Base-by-base conservation (phyloP, 2,797 vertebrate genomes). In the Hybognathus amarus region DNA sequence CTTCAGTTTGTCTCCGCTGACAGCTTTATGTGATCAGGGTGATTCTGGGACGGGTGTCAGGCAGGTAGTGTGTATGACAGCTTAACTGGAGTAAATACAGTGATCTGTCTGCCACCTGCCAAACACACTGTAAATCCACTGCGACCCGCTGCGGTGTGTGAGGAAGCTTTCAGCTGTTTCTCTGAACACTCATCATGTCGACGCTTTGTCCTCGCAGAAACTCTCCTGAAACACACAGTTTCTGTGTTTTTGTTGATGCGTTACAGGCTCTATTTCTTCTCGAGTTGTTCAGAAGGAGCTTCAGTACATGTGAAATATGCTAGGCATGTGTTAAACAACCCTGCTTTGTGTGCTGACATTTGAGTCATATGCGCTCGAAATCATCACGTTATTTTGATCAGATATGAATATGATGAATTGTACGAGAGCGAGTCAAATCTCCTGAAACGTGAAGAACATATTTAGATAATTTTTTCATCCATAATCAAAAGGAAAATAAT, bases 321-420 rank as follows among this genome's bases (percentile, higher is more conserved):
- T 87, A 90, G 70, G 69, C 50, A 88, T 86, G 83, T 50, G 91
- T 90, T 88, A 74, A 68, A 80, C 88, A 91, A 87, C 88, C 92
- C 91, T 91, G 92, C 90, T 91, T 90, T 90, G 93, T 92, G 90
- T 90, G 87, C 91, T 24, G 68, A 47, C 4, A 22, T 33, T 52
- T 90, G n/a, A 27, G 90, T 88, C 90, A 85, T 33, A 17, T n/a
- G 54, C 50, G 1, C 50, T 36, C 24, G 24, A 50, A 33, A 74
- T 33, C 45, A 11, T 50, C 22, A 9, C 17, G 40, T 10, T 71
- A 30, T 4, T 0, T 70, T 13, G 7, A 27, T 67, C 9, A 64
- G n/a, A 64, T 18, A 36, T 64, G 63, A 22, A 22, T 3, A 54
- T 33, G 30, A 33, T 33, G 30, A 33, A 33, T 33, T 33, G 0